Evolutionary conservation across 2,888 invertebrate species (phyloP), one percentile per base, ranked within the genome.

Genomic region (Schizaphis graminum): DNA sequence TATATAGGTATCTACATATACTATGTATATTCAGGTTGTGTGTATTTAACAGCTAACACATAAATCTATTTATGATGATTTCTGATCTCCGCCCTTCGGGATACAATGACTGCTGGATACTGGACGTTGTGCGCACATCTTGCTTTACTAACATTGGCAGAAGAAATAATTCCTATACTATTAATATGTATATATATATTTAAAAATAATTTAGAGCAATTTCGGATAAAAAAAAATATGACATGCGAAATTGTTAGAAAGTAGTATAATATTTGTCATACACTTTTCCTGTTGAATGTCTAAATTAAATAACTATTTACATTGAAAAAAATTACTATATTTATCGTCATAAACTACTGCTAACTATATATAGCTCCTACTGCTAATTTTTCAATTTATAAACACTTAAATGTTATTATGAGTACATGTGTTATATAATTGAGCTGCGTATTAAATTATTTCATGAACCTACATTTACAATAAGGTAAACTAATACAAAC

Each of bases 311-410:
- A 61, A 61, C 28, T 61, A 61, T 16, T 13, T n/a, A 67, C 5
- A 16, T 67, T 67, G 10, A 28, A 61, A 61, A 61, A 28, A 61
- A 61, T 61, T 61, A 61, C 13, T 61, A 28, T 11, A 13, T n/a
- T 53, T 3, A 53, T 77, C 77, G 16, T 35, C 77, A 35, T 77
- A 16, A 35, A 77, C 7, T 35, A 35, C 35, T 21, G 21, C 0
- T 16, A 61, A 28, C 61, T 13, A 28, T 61, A 61, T 13, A 4
- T 16, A 16, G 53, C 13, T 3, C 53, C 16, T 16, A 16, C 11
- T n/a, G n/a, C 67, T n/a, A 67, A 67, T 67, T n/a, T n/a, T 67
- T 67, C 67, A 67, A 67, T 67, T 67, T 67, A 67, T 16, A n/a
- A 28, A 28, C n/a, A n/a, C 57, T 57, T 26, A 26, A 24, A 57